Base-by-base conservation (phyloP, 2,113 vertebrate species). In the Rhineura floridana region DNA sequence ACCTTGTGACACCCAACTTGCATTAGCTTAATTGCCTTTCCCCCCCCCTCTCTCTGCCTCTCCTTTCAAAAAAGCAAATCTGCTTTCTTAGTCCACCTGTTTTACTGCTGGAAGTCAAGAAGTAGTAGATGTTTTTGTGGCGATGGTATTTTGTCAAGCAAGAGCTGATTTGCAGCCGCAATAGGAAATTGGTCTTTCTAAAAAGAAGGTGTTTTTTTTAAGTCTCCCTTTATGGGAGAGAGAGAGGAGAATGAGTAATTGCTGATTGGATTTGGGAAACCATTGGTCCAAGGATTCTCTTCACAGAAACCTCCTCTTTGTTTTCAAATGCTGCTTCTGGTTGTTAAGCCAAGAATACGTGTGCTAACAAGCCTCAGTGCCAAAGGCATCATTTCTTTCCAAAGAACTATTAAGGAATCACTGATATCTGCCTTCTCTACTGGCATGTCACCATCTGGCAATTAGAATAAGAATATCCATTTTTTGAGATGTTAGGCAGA, bases 21-120 rank as follows among this genome's bases (percentile, higher is more conserved):
- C 98, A 98, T 99, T 98, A 98, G 97, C 98, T 98, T 98, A 98
- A 98, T 98, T 98, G 97, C 96, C 93, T 98, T 97, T 98, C 94
- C 97, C 96, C 89, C 9, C 93, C 91, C 92, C 55, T 44, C 30
- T 33, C 33, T 62, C 44, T 0, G 84, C 90, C 59, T 39, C 65
- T 76, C 6, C 1, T 25, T 94, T 63, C 91, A 3, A 76, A 91
- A 93, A 52, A 93, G 65, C 62, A 91, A 50, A 92, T 86, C 3
- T 84, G 0, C 21, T 86, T 85, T 89, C 33, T 89, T 90, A 87
- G 39, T 84, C 63, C 82, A n/a, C 44, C 28, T 92, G 21, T 15
- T 94, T 94, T 86, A 90, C 1, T 69, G 19, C 8, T 91, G 0
- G 42, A 6, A 92, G 19, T 77, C 85, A 94, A 92, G n/a, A 3